Evolutionary conservation across 2,797 vertebrate species (phyloP), one percentile per base, ranked within the genome.

Genomic region (Bryconaethiops microstoma): DNA sequence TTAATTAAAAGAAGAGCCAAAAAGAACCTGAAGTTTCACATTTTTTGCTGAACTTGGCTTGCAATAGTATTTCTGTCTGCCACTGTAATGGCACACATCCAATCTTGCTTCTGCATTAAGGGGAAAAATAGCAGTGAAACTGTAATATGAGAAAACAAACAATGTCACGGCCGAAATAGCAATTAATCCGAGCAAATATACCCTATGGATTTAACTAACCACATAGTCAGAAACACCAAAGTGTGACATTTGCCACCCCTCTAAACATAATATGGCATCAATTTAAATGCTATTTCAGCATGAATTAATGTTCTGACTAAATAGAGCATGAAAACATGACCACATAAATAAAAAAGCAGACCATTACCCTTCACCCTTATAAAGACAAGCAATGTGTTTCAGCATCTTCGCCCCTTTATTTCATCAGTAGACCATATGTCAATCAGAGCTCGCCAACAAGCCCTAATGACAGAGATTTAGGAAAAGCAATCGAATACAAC

Each of bases 401-500:
- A 48, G 48, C 52, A 76, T 83, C 82, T 82, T 59, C 69, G 74
- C 35, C 57, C 21, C n/a, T 80, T 72, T 68, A 78, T 73, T 78
- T 79, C 55, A 50, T 74, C 77, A 70, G 54, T n/a, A 78, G 76
- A 64, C 78, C 82, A 79, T 80, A 84, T 84, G 83, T 80, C 81
- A 67, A 63, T 74, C 68, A 55, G 50, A 70, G 63, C 79, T 79
- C 64, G 81, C 17, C 77, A 71, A 63, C 78, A 52, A 35, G 35
- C 25, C 67, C 55, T 62, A 68, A 77, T 77, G 65, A 72, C 70
- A 59, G 57, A 79, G 83, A 81, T 76, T 86, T 78, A 76, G 65
- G 71, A 79, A 82, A 86, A 84, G 77, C 82, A 50, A 75, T 82
- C 85, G 81, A 82, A 82, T 78, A 82, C 55, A 83, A 78, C 39